Evolutionary conservation across 2,888 invertebrate genomes (phyloP), one percentile per base, ranked within the genome.

Genomic region (Linyphia triangularis): DNA sequence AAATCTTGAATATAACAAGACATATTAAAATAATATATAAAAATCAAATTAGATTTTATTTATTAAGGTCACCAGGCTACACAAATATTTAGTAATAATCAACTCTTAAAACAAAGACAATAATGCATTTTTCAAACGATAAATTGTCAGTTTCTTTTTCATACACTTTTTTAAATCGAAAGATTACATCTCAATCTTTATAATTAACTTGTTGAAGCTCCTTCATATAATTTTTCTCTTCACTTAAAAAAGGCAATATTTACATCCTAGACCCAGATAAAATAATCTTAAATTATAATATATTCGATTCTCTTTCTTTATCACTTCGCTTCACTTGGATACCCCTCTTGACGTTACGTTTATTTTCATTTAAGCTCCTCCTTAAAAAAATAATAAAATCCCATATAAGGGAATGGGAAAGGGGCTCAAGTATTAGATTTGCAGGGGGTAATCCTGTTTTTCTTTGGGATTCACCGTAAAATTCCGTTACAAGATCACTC

Each of bases 391-490:
- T 51, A 51, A 51, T 51, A 51, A 51, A 51, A 51, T 16, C 51
- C 51, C 51, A 16, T 51, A 51, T 13, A 51, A n/a, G 51, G n/a
- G 51, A 51, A 33, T 33, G 33, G 33, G 51, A 51, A n/a, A 13
- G 51, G 51, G 51, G 51, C n/a, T 51, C 3, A 51, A 30, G 73
- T 73, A 73, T 73, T 73, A 73, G 73, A 59, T 73, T 59, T 33
- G 30, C 73, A 19, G 73, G 2, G 51, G n/a, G 57, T 73, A 73
- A 73, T 73, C 73, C 73, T 73, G 59, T 73, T 73, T 73, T 73
- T 59, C 57, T 73, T 73, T 3, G 57, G 57, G 59, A 59, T 59
- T 73, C 57, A n/a, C 13, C 10, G 30, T 51, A 51, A 73, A 59
- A 51, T 67, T 73, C 59, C 7, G 59, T 73, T 59, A 73, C 59